phyloP scores from a whole-genome alignment of 2,888 invertebrate species.

The Papilio gigon region DNA sequence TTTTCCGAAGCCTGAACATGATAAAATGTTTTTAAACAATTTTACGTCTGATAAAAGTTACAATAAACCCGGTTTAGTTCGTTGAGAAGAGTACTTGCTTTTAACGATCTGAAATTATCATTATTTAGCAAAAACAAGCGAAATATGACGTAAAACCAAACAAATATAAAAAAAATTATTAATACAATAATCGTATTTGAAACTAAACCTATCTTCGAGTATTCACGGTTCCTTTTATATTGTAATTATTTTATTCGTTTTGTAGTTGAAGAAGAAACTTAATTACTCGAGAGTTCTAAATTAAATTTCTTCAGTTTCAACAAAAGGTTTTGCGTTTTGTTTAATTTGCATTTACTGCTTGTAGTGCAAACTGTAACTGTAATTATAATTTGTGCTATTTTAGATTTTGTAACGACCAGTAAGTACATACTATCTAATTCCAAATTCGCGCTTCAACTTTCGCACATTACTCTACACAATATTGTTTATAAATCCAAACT shows the following conservation, averaged over 20 bases:
- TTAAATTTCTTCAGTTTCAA: background rate
- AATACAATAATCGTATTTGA: background rate
- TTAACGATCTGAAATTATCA: background rate
- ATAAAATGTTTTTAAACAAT: too few relatives aligned
- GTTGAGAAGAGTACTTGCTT: background rate
- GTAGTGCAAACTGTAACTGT: too few relatives aligned
- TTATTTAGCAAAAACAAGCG: background rate
- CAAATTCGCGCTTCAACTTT: background rate
- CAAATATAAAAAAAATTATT: too few relatives aligned
- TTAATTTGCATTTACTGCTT: too few relatives aligned
- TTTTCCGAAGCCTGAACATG: too few relatives aligned
- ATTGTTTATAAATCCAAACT: background rate
- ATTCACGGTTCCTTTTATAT: too few relatives aligned
- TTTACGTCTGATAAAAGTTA: background rate
- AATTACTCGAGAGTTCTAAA: background rate
- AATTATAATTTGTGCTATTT: too few relatives aligned
- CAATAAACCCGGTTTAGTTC: background rate
- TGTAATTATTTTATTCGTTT: background rate
- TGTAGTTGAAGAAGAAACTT: background rate
- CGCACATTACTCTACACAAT: background rate
- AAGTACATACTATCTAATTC: too few relatives aligned
- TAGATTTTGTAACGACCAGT: too few relatives aligned
- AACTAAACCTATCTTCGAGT: background rate
- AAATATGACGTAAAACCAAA: too few relatives aligned
- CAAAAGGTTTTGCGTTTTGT: too few relatives aligned